Conservation (phyloP, 2,888 invertebrate genomes). For the Acleris cristana region DNA sequence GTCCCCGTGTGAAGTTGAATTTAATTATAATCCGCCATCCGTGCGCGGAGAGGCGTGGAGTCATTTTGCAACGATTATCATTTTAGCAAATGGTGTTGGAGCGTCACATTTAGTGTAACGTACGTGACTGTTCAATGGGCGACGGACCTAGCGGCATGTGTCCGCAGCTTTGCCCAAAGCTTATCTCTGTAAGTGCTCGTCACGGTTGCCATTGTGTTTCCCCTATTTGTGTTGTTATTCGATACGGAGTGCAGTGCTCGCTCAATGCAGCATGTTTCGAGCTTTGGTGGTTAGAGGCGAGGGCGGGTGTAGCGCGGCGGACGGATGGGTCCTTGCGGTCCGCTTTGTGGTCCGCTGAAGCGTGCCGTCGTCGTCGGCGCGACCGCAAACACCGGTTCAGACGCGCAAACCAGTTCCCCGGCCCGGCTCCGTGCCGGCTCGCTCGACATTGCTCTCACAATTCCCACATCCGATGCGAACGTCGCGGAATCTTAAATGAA, state of each 20-base stretch:
- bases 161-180: conserved; percentile 52
- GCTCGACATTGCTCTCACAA: conserved; percentile 53
- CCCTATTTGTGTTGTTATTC: conserved; percentile 62
- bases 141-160: conserved; percentile 50
- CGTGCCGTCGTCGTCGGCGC: conserved; percentile 62
- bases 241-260: conserved; percentile 48
- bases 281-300: conserved; percentile 54
- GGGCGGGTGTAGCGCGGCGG: conserved; percentile 41
- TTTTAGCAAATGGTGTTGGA: conserved; percentile 48
- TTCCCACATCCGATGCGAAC: conserved; percentile 48
- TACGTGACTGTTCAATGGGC: conserved; percentile 70
- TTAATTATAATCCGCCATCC: conserved; percentile 50
- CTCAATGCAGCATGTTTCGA: conserved; percentile 54
- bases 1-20: conserved; percentile 49
- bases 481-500: conserved; percentile 50
- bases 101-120: conserved; percentile 50
- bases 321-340: conserved; percentile 56
- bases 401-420: conserved; percentile 67
- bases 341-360: conserved; percentile 70
- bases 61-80: conserved; percentile 39
- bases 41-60: conserved; percentile 37
- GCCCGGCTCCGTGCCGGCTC: conserved; percentile 43
- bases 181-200: conserved; percentile 63
- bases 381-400: conserved; percentile 71
- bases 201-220: conserved; percentile 62